Conservation (phyloP, 2,797 vertebrate species). For the Cyclura pinguis region DNA sequence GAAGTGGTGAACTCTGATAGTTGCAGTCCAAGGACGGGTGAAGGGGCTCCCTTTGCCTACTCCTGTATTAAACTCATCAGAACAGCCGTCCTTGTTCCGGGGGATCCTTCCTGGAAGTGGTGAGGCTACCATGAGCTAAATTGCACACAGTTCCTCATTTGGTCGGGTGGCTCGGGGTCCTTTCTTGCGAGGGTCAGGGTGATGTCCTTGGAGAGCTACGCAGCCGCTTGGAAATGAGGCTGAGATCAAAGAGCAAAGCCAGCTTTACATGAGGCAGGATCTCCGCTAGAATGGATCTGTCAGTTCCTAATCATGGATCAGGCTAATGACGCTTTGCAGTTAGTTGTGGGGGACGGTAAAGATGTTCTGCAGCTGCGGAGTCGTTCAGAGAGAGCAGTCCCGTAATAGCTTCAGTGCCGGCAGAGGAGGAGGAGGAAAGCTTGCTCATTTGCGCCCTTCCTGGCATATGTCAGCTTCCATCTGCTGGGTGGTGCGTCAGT, state of each 20-base stretch:
- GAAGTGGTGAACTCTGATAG: too few relatives aligned
- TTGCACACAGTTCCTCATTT: background rate
- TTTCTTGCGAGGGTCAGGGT: too few relatives aligned
- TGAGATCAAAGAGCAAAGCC: slow-evolving; percentile 9
- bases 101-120: background rate
- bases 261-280: background rate
- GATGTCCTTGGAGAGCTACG: background rate
- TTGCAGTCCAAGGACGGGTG: too few relatives aligned
- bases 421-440: background rate
- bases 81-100: too few relatives aligned
- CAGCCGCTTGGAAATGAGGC: fast-evolving
- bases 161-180: background rate
- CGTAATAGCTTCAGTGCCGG: background rate
- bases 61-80: too few relatives aligned
- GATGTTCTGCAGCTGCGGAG: background rate
- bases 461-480: background rate
- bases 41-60: too few relatives aligned
- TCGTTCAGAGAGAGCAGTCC: too few relatives aligned
- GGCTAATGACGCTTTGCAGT: background rate
- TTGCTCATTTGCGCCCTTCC: background rate
- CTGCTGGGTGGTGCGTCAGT: too few relatives aligned
- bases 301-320: background rate
- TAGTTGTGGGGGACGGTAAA: background rate
- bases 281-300: background rate
- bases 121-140: background rate